Evolutionary conservation across 2,888 invertebrate species (phyloP), one percentile per base, ranked within the genome.

Genomic region (Icerya purchasi): DNA sequence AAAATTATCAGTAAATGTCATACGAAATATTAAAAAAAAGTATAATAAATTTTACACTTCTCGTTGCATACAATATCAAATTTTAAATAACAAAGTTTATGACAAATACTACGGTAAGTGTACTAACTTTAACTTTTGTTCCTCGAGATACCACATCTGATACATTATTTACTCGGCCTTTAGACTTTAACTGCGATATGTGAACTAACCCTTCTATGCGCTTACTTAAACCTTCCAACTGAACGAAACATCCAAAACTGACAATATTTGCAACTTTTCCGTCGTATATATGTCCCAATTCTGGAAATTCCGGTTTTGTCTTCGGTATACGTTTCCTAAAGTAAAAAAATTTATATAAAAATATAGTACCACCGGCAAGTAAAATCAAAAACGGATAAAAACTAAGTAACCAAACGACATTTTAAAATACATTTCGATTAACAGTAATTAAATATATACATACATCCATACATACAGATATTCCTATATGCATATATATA

Each of bases 161-260:
- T 0, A 96, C 96, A 72, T 87, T 86, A 0, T 87, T 88, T 10
- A 98, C 96, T 62, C 96, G 78, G 0, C 94, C 94, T 72, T 94
- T 94, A 0, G 90, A 78, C 53, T 94, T 75, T 50, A 96, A 73
- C 72, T 94, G 88, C 0, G 97, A 97, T 67, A 98, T 96, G 69
- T 99, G 98, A 1, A 96, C 94, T 0, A 98, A 75, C 0, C 98
- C 98, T 71, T 98, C 98, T 82, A 89, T 89, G 53, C 86, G 78
- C 65, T 86, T 84, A 56, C 82, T 78, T 55, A 98, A 75, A 0
- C 94, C 93, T 68, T 94, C 91, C 22, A 98, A 75, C 72, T 94
- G 92, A 0, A 96, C 91, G 72, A 98, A 98, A 70, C 96, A 96
- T 1, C 98, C 98, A 73, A 97, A 99, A n/a, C 88, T 85, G 58